A percentile compares a stretch with the other conserved stretches of the same genome.
Evolutionary conservation across 1,140 invertebrate genomes (phyloP).

Genomic region (Papilio polyxenes): DNA sequence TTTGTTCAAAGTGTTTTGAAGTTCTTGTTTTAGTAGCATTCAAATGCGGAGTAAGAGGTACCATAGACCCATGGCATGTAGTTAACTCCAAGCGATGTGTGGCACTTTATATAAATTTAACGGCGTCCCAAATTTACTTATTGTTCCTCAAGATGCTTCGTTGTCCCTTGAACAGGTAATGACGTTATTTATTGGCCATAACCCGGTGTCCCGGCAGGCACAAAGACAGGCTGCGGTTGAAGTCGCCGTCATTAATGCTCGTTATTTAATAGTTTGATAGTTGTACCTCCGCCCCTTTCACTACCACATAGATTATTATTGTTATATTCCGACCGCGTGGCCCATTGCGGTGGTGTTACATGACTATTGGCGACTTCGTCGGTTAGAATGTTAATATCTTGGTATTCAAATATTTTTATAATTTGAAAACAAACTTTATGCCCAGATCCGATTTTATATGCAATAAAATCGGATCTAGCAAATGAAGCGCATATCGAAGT

Average conservation of each 20-base stretch:
- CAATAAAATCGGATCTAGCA: not conserved
- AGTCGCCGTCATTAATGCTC: slow-evolving; percentile 54
- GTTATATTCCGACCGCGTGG: not conserved
- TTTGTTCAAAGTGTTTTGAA: not conserved
- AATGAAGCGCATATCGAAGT: slow-evolving; percentile 42
- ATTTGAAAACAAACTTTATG: not conserved
- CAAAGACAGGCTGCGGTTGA: slow-evolving; percentile 63
- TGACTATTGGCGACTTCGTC: not conserved
- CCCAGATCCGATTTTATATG: not conserved
- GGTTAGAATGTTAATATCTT: not conserved
- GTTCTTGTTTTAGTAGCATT: not conserved
- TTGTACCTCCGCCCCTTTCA: not conserved
- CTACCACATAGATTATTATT: not conserved
- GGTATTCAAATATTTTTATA: too few relatives aligned
- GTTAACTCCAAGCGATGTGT: slow-evolving; percentile 48
- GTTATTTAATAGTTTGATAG: slow-evolving; percentile 51
- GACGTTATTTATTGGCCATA: slow-evolving; percentile 74
- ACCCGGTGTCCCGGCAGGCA: slow-evolving; percentile 59
- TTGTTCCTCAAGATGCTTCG: slow-evolving; percentile 70
- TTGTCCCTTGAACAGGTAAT: slow-evolving; percentile 71
- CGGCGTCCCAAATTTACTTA: slow-evolving; percentile 67
- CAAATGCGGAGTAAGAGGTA: not conserved
- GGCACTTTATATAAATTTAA: slow-evolving; percentile 69
- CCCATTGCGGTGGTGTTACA: not conserved
- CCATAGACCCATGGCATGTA: not conserved